These are phyloP conservation scores for Paradoxurus hermaphroditus DNA, from an alignment of 2,113 vertebrate genomes.

Conservation along the genomic window DNA sequence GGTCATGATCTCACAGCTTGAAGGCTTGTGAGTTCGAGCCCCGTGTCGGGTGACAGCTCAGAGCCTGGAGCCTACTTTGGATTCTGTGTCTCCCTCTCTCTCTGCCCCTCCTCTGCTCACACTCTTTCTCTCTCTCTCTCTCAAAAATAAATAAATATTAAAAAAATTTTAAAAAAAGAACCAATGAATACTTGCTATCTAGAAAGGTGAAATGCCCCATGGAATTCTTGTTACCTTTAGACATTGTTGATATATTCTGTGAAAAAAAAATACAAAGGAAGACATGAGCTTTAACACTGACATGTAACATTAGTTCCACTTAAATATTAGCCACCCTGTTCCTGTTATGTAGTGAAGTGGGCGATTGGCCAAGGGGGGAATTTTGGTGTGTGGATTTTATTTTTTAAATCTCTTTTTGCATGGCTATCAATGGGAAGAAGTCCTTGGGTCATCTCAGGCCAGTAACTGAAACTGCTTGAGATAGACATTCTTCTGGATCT, in stretches of 20 bases:
- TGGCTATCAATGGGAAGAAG: neutral
- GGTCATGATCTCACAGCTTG: too few species aligned
- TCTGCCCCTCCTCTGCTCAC: too few species aligned
- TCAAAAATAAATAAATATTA: too few species aligned
- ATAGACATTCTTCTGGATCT: conserved; percentile 45
- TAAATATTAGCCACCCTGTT: neutral
- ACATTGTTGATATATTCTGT: neutral
- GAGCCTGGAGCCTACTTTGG: too few species aligned
- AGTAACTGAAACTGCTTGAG: neutral
- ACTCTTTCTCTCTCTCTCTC: too few species aligned
- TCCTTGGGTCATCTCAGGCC: conserved; percentile 43
- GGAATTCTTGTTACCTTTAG: neutral
- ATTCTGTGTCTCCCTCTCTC: too few species aligned
- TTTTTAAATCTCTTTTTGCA: neutral
- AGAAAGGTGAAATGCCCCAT: neutral
- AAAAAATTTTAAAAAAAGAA: too few species aligned
- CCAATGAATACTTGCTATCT: neutral
- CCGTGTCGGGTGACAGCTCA: too few species aligned
- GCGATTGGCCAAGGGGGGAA: neutral
- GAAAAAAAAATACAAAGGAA: neutral
- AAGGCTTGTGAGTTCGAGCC: too few species aligned
- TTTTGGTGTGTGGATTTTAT: neutral
- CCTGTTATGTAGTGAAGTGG: neutral
- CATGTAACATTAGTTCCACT: neutral
- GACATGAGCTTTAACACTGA: neutral